phyloP scores from a whole-genome alignment of 2,888 invertebrate species.

The Leucophora obtusa region DNA sequence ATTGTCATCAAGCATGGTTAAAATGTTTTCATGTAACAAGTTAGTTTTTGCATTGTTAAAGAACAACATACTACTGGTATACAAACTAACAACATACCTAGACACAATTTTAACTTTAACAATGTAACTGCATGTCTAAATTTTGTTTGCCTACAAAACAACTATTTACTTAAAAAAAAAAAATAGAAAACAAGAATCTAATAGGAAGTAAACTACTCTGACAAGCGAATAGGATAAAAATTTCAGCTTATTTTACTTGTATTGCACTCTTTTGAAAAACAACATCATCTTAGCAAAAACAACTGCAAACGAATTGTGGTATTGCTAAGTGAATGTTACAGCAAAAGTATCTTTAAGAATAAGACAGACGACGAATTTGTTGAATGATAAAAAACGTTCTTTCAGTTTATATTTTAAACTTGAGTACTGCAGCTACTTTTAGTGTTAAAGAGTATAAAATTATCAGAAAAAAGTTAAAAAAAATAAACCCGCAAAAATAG shows the following conservation, averaged over 20 bases:
- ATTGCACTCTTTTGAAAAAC: conserved; percentile 29
- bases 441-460: neutral
- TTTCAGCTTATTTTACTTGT: neutral
- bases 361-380: neutral
- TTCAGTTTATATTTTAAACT: neutral
- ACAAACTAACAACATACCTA: no score
- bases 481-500: neutral
- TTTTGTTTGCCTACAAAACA: conserved; percentile 28
- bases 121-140: conserved; percentile 25
- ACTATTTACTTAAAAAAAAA: no score
- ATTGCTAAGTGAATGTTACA: conserved; percentile 27
- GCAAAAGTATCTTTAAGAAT: conserved; percentile 13
- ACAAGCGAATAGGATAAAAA: conserved; percentile 10
- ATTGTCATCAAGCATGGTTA: conserved; percentile 44
- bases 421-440: neutral
- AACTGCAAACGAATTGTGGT: conserved; percentile 29
- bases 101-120: neutral
- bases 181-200: neutral
- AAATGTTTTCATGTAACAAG: conserved; percentile 46
- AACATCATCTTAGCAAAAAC: conserved; percentile 37
- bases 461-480: neutral
- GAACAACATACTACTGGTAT: neutral
- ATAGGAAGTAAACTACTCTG: conserved; percentile 8
- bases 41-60: conserved; percentile 21
- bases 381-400: conserved; percentile 22